Evolutionary conservation across 2,888 invertebrate species (phyloP).

Genomic region (Caprella mutica): DNA sequence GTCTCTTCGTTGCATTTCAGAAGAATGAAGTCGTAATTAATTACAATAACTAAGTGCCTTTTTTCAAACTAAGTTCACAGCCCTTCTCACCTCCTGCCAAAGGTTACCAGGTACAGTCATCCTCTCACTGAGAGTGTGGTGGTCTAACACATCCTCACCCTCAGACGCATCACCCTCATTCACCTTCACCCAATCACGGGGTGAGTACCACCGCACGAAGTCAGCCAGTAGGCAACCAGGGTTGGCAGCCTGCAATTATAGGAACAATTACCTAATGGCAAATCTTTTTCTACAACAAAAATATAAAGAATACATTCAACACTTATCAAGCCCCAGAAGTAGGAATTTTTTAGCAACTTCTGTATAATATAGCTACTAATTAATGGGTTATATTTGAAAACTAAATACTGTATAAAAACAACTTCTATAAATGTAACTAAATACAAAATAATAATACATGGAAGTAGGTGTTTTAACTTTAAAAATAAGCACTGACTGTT

Average conservation of each 20-base stretch:
- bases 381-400: too few relatives aligned
- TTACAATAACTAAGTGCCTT: not conserved
- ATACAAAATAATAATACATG: not conserved
- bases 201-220: slow-evolving; percentile 97
- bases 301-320: too few relatives aligned
- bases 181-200: slow-evolving; percentile 77
- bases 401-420: too few relatives aligned
- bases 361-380: too few relatives aligned
- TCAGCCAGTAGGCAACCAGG: slow-evolving; percentile 81
- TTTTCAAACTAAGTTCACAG: not conserved
- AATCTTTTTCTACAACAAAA: too few relatives aligned
- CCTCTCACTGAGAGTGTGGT: slow-evolving; percentile 54
- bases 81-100: slow-evolving; percentile 38
- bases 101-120: slow-evolving; percentile 51
- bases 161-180: slow-evolving; percentile 36
- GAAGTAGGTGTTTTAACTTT: not conserved
- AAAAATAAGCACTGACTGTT: not conserved
- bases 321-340: too few relatives aligned
- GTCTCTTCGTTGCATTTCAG: not conserved
- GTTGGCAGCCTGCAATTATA: slow-evolving; percentile 83
- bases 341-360: too few relatives aligned
- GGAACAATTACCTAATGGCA: too few relatives aligned
- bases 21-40: not conserved
- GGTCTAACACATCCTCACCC: slow-evolving; percentile 44
- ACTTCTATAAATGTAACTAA: not conserved